Conservation (phyloP, 2,797 vertebrate genomes). For the Schizopygopsis malacanthus region DNA sequence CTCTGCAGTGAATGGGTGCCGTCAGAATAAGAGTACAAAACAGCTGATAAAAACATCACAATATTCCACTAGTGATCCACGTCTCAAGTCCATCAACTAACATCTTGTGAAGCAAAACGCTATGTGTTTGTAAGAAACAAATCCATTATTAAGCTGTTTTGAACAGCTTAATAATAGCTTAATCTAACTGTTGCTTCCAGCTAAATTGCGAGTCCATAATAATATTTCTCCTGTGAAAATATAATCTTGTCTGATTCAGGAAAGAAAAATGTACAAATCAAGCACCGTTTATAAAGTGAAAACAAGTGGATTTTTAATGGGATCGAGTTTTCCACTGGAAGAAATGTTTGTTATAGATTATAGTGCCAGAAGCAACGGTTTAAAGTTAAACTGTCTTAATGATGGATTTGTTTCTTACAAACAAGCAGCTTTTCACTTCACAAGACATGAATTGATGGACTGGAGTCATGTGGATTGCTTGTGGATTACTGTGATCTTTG, state of each 20-base stretch:
- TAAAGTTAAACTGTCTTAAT: not conserved
- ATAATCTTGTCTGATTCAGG: not conserved
- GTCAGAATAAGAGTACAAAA: too few relatives aligned
- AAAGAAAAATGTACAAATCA: not conserved
- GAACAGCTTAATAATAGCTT: not conserved
- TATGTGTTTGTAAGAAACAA: not conserved
- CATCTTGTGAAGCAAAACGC: not conserved
- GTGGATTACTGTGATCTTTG: not conserved
- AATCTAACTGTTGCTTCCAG: not conserved
- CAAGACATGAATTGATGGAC: not conserved
- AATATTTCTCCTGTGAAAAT: not conserved
- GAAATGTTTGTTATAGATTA: not conserved
- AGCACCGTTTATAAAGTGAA: not conserved
- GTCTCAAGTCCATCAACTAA: not conserved
- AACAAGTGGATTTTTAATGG: not conserved
- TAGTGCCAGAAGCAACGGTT: not conserved
- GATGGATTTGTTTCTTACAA: not conserved
- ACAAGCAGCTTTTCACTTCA: conserved; percentile 5
- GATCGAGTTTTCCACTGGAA: not conserved
- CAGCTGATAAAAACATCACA: not conserved
- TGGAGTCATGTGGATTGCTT: not conserved
- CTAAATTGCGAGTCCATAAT: not conserved
- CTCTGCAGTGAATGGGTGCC: not conserved
- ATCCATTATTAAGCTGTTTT: not conserved
- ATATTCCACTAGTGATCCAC: not conserved